These are phyloP conservation scores for Fukomys damarensis DNA, from an alignment of 2,113 vertebrate genomes.

Conservation along the genomic window DNA sequence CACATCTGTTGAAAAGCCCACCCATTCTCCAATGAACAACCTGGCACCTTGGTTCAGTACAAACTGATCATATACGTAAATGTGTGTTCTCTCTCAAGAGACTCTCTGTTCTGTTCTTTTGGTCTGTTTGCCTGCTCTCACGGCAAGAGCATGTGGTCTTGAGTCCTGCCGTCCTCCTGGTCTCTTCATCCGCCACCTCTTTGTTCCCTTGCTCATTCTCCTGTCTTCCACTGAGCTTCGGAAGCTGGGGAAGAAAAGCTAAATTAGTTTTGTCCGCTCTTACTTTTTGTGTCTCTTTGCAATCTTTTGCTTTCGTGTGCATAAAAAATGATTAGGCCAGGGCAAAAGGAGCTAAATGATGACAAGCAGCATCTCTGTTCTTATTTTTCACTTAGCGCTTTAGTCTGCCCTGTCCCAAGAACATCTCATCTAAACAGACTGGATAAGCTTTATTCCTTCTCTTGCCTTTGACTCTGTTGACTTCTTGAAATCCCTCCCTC, in stretches of 20 bases:
- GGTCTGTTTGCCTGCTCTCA: not conserved
- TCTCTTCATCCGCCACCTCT: not conserved
- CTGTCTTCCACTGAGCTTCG: not conserved
- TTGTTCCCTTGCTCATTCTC: not conserved
- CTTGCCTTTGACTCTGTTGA: not conserved
- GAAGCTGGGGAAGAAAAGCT: not conserved
- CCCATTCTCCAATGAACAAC: not conserved
- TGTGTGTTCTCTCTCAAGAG: not conserved
- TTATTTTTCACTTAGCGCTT: not conserved
- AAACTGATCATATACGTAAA: not conserved
- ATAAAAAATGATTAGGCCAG: not conserved
- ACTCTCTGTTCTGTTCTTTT: not conserved
- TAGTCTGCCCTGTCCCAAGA: not conserved
- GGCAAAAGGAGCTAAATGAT: not conserved
- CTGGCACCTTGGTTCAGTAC: not conserved
- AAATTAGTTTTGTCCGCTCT: not conserved
- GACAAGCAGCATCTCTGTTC: not conserved
- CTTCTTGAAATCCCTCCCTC: not conserved
- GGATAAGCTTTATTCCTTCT: not conserved
- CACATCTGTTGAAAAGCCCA: not conserved
- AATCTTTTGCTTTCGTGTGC: not conserved
- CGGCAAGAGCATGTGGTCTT: not conserved
- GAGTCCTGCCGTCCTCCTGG: not conserved
- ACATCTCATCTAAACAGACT: not conserved
- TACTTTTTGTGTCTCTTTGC: not conserved